These are phyloP conservation scores for Orthosia cruda DNA, from an alignment of 2,888 invertebrate genomes.

Conservation along the genomic window DNA sequence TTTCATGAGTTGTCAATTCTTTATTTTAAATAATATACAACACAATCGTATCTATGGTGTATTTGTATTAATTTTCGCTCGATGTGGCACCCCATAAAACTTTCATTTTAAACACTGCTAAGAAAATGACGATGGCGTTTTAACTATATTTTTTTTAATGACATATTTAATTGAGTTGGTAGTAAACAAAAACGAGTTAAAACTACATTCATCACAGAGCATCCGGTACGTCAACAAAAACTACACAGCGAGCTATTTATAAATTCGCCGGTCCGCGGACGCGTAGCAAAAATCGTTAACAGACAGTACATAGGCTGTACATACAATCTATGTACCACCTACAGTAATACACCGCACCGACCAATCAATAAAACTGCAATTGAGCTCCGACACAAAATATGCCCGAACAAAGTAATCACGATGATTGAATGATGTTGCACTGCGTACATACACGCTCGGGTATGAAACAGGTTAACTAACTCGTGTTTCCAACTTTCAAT, in stretches of 20 bases:
- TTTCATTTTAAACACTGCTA: background rate
- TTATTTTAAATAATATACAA: slow-evolving; percentile 24
- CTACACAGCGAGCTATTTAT: slow-evolving; percentile 38
- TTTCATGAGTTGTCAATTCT: slow-evolving; percentile 8
- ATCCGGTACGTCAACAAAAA: slow-evolving; percentile 14
- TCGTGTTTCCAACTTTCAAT: slow-evolving; percentile 51
- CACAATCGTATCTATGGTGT: slow-evolving; percentile 5
- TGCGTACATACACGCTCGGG: slow-evolving; percentile 46
- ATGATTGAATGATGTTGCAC: slow-evolving; percentile 63
- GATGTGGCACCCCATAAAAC: background rate
- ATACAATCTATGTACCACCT: slow-evolving; percentile 39
- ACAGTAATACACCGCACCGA: slow-evolving; percentile 55
- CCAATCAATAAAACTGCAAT: slow-evolving; percentile 71
- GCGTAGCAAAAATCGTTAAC: slow-evolving; percentile 66
- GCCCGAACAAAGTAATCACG: slow-evolving; percentile 66
- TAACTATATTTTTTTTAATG: background rate
- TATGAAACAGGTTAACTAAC: slow-evolving; percentile 42
- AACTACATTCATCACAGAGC: background rate
- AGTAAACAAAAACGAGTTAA: background rate
- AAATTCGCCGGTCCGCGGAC: slow-evolving; percentile 31
- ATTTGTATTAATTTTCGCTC: slow-evolving; percentile 32
- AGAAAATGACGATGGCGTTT: background rate
- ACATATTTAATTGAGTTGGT: background rate
- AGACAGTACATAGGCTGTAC: slow-evolving; percentile 54
- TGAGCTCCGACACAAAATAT: slow-evolving; percentile 68